phyloP scores from a whole-genome alignment of 1,140 invertebrate genomes.

The Geopemphigus sp. region DNA sequence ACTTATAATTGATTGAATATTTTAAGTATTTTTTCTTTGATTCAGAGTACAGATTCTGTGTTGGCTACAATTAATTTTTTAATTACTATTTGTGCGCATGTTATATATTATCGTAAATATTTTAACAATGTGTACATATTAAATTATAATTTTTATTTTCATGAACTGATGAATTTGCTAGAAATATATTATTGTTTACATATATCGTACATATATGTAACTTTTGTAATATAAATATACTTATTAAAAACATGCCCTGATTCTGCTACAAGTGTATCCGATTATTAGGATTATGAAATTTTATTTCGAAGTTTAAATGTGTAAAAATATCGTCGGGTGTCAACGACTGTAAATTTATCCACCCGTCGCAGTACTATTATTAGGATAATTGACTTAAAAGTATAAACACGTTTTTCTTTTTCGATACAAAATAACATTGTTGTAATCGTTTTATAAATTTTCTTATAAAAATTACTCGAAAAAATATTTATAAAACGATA shows the following conservation, averaged over 20 bases:
- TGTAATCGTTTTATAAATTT: no score
- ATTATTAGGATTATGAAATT: not conserved
- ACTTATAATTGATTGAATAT: not conserved
- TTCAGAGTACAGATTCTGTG: not conserved
- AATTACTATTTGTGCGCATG: not conserved
- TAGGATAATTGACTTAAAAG: constrained; percentile 1
- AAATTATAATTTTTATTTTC: not conserved
- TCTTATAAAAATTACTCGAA: no score
- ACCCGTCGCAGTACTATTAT: constrained; percentile 1
- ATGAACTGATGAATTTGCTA: constrained; percentile 2
- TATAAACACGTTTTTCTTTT: constrained; percentile 13
- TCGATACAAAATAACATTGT: no score
- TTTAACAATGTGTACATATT: no score
- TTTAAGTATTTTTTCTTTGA: constrained; percentile 6
- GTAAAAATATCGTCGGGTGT: constrained; percentile 2
- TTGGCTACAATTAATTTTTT: not conserved
- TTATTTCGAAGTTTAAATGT: not conserved
- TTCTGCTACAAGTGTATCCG: not conserved
- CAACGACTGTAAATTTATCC: constrained; percentile 23
- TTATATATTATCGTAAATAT: not conserved
- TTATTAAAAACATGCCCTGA: constrained; percentile 6
- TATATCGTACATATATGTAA: constrained; percentile 5
- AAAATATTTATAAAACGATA: no score
- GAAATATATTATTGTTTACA: not conserved
- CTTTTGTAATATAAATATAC: not conserved